Conservation (phyloP, 2,888 invertebrate genomes). For the Mimumesa dahlbomi region DNA sequence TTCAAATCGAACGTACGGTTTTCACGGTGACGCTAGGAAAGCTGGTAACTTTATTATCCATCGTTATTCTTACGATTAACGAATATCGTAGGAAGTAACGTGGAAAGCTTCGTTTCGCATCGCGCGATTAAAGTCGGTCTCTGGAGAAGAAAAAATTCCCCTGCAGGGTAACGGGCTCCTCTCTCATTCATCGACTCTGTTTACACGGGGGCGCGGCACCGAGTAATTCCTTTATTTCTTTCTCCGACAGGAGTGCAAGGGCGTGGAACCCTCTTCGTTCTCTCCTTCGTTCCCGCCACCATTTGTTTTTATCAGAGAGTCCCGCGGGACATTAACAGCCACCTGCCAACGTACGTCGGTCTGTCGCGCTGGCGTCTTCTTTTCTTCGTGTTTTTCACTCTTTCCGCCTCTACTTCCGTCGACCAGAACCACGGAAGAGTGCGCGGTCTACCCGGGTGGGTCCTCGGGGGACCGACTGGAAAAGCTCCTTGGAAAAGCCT, state of each 20-base stretch:
- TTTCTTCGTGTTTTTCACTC: slow-evolving; percentile 17
- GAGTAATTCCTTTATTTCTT: slow-evolving; percentile 79
- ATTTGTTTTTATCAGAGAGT: slow-evolving; percentile 79
- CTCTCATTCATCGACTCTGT: slow-evolving; percentile 63
- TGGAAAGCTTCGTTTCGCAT: slow-evolving; percentile 33
- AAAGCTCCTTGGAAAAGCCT: slow-evolving; percentile 58
- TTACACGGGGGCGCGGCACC: slow-evolving; percentile 59
- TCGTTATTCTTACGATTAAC: too few relatives aligned
- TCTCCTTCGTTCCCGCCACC: slow-evolving; percentile 69
- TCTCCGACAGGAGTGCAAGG: slow-evolving; percentile 61
- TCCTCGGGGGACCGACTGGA: slow-evolving; percentile 48
- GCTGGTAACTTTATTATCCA: too few relatives aligned
- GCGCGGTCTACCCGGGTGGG: slow-evolving; percentile 59
- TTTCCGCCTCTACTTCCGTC: slow-evolving; percentile 9
- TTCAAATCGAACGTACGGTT: neutral
- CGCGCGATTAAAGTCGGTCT: slow-evolving; percentile 41
- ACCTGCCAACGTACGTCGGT: slow-evolving; percentile 60
- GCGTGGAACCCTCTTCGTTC: slow-evolving; percentile 45
- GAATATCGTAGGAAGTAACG: too few relatives aligned
- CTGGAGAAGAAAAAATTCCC: slow-evolving; percentile 29
- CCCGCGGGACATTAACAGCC: slow-evolving; percentile 69
- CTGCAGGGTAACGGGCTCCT: slow-evolving; percentile 23
- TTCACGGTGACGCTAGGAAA: too few relatives aligned
- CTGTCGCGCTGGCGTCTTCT: slow-evolving; percentile 35
- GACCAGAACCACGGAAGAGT: slow-evolving; percentile 24